Evolutionary conservation across 2,113 vertebrate species (phyloP), one percentile per base, ranked within the genome.

Genomic region (Misgurnus anguillicaudatus): DNA sequence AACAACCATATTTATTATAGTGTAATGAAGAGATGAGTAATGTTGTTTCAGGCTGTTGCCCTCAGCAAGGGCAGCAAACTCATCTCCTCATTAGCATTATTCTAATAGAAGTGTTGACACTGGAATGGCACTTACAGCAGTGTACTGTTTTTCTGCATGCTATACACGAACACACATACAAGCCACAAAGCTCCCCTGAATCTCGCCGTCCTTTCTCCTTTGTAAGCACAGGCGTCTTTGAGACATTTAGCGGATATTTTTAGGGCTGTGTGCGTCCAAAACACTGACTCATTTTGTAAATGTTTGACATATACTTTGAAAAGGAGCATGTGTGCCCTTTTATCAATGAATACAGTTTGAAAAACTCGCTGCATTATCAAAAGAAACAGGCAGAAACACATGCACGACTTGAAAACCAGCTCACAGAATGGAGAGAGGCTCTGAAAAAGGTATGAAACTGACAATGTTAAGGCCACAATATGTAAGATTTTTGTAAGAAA

Each of bases 1-100:
- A 31, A 31, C 24, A 31, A 31, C 8, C 13, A 45, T 31, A 8
- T n/a, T n/a, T n/a, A n/a, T n/a, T 58, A 16, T 41, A 9, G 60
- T 10, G 5, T 73, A 31, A 55, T 21, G 57, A 53, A 51, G 9
- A 72, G 60, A 63, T 72, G 78, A 71, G 58, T 53, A 38, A 79
- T 48, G 13, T 39, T 70, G 58, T 71, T 55, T 71, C 14, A 71
- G 77, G 60, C 31, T 64, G 60, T 63, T 42, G 45, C 68, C 60
- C 60, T 63, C 45, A 71, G 45, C 58, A 55, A 79, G 66, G 67
- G 24, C 36, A 70, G 51, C 31, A 64, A 36, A 79, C 42, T 72
- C 39, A 79, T 41, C n/a, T 51, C 4, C 61, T 64, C 68, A 62
- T 72, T 72, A 72, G 47, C 60, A 51, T 64, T 71, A 72, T 64